These are phyloP conservation scores for Catalaphyllia jardinei DNA, from an alignment of 64 coral and sea anemone genomes.

Conservation along the genomic window DNA sequence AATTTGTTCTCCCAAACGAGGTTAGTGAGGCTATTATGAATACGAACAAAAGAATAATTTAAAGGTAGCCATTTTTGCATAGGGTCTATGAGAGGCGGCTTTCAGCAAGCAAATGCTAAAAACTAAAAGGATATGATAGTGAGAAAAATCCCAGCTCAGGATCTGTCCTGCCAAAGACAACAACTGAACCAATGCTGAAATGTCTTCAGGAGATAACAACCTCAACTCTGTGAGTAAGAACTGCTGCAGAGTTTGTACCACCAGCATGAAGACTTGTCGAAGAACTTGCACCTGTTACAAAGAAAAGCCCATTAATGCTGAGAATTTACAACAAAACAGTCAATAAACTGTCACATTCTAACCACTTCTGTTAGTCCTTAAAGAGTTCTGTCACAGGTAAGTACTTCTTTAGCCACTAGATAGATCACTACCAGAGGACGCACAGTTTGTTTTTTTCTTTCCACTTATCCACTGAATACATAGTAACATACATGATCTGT, in stretches of 20 bases:
- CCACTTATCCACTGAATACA: too few species aligned
- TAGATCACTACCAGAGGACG: too few species aligned
- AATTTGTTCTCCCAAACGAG: too few species aligned
- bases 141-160: slow-evolving; percentile 84
- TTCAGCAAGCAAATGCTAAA: neutral
- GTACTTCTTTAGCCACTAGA: too few species aligned
- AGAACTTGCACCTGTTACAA: neutral
- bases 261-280: slow-evolving; percentile 40
- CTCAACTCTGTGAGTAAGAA: slow-evolving; percentile 30
- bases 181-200: slow-evolving; percentile 63
- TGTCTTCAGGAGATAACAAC: slow-evolving; percentile 40
- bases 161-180: slow-evolving; percentile 87
- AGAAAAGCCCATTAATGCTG: neutral
- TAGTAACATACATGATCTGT: neutral
- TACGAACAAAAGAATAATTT: too few species aligned
- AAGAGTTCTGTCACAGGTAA: too few species aligned
- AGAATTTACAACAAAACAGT: neutral
- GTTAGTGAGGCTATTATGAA: too few species aligned
- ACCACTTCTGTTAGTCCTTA: too few species aligned
- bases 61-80: too few species aligned
- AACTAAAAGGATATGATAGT: slow-evolving; percentile 87
- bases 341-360: too few species aligned
- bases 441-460: neutral
- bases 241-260: slow-evolving; percentile 48
- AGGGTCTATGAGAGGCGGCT: neutral